phyloP scores from a whole-genome alignment of 2,797 vertebrate species.

The Coreius guichenoti region DNA sequence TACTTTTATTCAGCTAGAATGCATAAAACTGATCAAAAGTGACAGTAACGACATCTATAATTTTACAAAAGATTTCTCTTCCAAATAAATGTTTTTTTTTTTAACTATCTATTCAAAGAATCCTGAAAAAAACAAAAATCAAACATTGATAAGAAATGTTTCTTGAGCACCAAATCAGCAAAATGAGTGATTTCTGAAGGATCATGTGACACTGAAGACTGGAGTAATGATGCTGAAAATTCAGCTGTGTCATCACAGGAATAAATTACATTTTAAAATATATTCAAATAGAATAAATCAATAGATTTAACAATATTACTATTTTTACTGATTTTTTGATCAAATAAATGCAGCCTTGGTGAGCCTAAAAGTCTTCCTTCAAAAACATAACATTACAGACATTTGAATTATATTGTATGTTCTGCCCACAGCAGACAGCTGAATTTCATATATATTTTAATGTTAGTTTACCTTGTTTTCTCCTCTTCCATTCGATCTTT shows the following conservation, averaged over 20 bases:
- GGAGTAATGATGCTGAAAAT: too few relatives aligned
- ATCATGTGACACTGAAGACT: background rate
- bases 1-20: background rate
- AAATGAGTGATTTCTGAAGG: background rate
- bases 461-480: slow-evolving; percentile 42
- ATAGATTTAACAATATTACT: background rate
- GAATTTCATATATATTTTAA: background rate
- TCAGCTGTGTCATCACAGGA: background rate
- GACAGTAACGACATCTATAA: background rate
- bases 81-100: background rate
- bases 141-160: background rate
- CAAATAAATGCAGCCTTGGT: background rate
- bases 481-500: slow-evolving; percentile 52
- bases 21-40: background rate
- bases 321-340: too few relatives aligned
- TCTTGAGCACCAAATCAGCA: background rate
- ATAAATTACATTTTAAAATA: background rate
- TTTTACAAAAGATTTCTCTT: background rate
- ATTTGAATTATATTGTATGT: background rate
- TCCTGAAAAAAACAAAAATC: too few relatives aligned
- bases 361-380: background rate
- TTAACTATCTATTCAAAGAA: background rate
- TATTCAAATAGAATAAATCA: background rate
- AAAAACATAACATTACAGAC: background rate
- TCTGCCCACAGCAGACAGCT: background rate